These are phyloP conservation scores for Zingel zingel DNA, from an alignment of 2,113 vertebrate genomes.

Conservation along the genomic window DNA sequence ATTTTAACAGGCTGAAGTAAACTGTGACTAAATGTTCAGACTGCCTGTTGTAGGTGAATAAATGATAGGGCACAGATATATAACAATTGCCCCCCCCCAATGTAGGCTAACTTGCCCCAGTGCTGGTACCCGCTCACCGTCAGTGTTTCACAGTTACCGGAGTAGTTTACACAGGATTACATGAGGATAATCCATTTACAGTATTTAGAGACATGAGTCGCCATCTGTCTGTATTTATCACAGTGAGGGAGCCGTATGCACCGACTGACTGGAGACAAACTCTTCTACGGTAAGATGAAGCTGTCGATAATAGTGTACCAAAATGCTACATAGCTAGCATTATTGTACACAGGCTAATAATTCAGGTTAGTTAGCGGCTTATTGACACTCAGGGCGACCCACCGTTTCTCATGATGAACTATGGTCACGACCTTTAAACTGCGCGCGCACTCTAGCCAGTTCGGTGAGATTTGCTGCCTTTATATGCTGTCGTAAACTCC, in stretches of 20 bases:
- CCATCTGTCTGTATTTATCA: constrained; percentile 83
- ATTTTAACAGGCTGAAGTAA: not conserved
- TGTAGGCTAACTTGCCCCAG: constrained; percentile 34
- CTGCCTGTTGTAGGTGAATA: not conserved
- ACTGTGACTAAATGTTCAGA: not conserved
- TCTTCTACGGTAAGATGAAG: constrained; percentile 15
- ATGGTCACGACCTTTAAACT: constrained; percentile 49
- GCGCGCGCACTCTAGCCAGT: constrained; percentile 45
- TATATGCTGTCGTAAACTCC: constrained; percentile 16
- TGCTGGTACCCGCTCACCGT: constrained; percentile 41
- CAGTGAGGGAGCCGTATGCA: constrained; percentile 62
- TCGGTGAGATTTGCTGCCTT: constrained; percentile 54
- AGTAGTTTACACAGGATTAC: constrained; percentile 85
- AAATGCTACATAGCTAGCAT: not conserved
- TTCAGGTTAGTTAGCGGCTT: not conserved
- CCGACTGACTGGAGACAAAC: constrained; percentile 41
- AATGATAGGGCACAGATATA: not conserved
- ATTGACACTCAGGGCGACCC: not conserved
- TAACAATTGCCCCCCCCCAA: constrained; percentile 13
- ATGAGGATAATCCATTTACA: constrained; percentile 82
- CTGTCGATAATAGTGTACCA: not conserved
- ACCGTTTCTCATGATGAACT: no score
- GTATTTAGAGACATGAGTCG: constrained; percentile 83
- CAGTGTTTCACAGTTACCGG: constrained; percentile 67
- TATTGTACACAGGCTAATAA: not conserved